A percentile compares a stretch with the other conserved stretches of the same genome.
Evolutionary conservation across 2,888 invertebrate species (phyloP).

Genomic region (Rotaria socialis): DNA sequence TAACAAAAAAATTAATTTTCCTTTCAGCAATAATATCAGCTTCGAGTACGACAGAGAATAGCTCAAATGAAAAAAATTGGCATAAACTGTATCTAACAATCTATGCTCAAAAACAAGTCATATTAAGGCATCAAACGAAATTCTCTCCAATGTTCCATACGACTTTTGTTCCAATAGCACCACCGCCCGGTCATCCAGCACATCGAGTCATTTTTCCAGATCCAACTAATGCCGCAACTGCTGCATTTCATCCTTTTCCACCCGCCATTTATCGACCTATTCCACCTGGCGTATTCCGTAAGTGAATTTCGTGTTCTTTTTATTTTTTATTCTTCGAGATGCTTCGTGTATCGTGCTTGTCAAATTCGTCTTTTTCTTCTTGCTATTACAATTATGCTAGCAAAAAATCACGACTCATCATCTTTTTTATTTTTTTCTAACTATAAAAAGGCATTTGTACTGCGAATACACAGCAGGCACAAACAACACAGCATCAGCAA

Average conservation of each 20-base stretch:
- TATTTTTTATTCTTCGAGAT: neutral
- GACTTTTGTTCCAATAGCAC: neutral
- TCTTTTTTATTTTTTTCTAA: neutral
- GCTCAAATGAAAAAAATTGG: neutral
- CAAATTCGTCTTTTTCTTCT: neutral
- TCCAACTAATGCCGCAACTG: neutral
- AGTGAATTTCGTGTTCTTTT: neutral
- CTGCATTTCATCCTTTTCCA: neutral
- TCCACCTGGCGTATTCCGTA: neutral
- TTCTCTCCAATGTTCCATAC: neutral
- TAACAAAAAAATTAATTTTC: neutral
- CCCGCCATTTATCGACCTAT: neutral
- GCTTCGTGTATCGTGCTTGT: neutral
- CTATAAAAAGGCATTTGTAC: neutral
- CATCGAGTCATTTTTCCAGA: slow-evolving; percentile 10
- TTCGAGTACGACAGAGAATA: neutral
- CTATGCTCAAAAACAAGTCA: neutral
- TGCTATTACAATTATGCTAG: neutral
- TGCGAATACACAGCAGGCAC: neutral
- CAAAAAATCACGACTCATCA: slow-evolving; percentile 3
- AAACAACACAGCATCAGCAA: slow-evolving; percentile 9
- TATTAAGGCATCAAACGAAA: neutral
- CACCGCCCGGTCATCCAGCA: neutral
- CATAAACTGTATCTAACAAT: neutral
- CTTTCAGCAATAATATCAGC: neutral